phyloP scores from a whole-genome alignment of 2,797 vertebrate species.

The Brachymystax lenok region DNA sequence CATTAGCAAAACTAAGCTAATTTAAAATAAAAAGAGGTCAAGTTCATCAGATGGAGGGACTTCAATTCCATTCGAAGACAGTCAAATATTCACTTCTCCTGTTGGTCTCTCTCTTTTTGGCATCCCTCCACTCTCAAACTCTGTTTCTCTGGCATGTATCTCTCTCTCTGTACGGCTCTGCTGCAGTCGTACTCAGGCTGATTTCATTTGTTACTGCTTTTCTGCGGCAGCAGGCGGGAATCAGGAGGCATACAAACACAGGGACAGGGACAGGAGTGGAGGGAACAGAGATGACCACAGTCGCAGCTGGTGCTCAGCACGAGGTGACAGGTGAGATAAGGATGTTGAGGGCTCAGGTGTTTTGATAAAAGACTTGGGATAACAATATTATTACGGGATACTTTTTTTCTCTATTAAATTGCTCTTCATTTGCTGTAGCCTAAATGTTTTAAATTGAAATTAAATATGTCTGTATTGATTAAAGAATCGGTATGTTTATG shows the following conservation, averaged over 20 bases:
- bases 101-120: neutral
- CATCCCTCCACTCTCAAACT: neutral
- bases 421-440: neutral
- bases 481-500: neutral
- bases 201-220: conserved; percentile 4
- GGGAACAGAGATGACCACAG: conserved; percentile 49
- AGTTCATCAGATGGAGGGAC: neutral
- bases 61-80: neutral
- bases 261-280: neutral
- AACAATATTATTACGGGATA: neutral
- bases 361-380: neutral
- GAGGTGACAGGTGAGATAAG: conserved; percentile 62
- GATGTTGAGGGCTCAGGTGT: neutral
- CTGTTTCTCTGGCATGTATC: neutral
- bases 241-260: neutral
- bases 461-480: neutral
- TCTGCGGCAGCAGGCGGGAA: neutral
- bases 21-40: neutral
- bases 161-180: neutral
- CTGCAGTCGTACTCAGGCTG: conserved; percentile 52
- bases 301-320: conserved; percentile 27
- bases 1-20: neutral
- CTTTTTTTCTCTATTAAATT: neutral
- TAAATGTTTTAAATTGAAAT: neutral
- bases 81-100: neutral